These are phyloP conservation scores for Venustaconcha ellipsiformis DNA, from an alignment of 1,140 invertebrate species.

Conservation along the genomic window DNA sequence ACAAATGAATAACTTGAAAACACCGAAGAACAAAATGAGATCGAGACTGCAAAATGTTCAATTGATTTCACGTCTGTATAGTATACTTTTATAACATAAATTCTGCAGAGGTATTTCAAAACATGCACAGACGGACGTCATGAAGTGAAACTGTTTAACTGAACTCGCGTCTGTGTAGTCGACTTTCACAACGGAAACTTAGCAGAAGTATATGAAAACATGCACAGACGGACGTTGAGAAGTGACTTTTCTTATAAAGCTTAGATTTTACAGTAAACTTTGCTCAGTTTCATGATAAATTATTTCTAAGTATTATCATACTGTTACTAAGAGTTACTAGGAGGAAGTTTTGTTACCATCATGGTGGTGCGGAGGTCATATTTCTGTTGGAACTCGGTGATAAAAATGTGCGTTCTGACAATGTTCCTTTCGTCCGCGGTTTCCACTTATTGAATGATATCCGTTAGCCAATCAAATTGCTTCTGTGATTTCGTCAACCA, in stretches of 20 bases:
- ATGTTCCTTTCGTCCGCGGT: slow-evolving; percentile 96
- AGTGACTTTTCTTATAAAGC: neutral
- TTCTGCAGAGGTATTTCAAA: too few relatives aligned
- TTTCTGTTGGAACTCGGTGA: slow-evolving; percentile 99
- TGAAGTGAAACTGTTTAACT: too few relatives aligned
- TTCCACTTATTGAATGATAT: slow-evolving; percentile 95
- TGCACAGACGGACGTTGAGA: neutral
- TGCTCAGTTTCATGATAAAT: neutral
- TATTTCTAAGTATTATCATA: slow-evolving; percentile 66
- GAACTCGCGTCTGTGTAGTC: too few relatives aligned
- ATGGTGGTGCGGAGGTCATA: slow-evolving; percentile 99
- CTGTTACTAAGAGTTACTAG: slow-evolving; percentile 72
- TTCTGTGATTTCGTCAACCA: slow-evolving; percentile 99
- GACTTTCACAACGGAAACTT: too few relatives aligned
- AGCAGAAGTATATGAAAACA: too few relatives aligned
- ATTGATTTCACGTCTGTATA: too few relatives aligned
- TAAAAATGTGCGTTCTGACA: slow-evolving; percentile 98
- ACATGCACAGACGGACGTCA: too few relatives aligned
- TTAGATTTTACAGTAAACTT: neutral
- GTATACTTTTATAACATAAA: too few relatives aligned
- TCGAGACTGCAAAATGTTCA: too few relatives aligned
- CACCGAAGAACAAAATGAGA: too few relatives aligned
- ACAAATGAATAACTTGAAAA: too few relatives aligned
- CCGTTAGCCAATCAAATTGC: slow-evolving; percentile 98
- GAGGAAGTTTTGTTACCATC: slow-evolving; percentile 78